Conservation (phyloP, 2,888 invertebrate genomes). For the Cheilosia urbana region DNA sequence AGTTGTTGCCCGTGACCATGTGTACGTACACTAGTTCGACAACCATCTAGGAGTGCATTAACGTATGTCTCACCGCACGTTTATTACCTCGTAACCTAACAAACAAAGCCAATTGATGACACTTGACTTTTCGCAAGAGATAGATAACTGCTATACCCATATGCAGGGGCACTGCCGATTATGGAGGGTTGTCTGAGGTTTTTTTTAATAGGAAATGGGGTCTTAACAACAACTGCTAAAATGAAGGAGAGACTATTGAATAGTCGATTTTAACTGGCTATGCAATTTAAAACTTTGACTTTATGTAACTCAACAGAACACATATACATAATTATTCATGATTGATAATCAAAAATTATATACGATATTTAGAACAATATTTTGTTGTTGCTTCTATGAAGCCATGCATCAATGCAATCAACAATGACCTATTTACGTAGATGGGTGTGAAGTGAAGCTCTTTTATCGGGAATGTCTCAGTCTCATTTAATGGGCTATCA, state of each 20-base stretch:
- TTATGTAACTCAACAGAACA: background rate
- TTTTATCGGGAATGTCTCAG: too few species aligned
- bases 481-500: constrained; percentile 24
- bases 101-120: constrained; percentile 33
- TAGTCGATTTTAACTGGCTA: too few species aligned
- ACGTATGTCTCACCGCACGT: constrained; percentile 43
- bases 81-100: constrained; percentile 25
- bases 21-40: constrained; percentile 10
- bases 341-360: constrained; percentile 45
- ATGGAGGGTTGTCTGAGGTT: too few species aligned
- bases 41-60: constrained; percentile 54
- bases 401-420: too few species aligned
- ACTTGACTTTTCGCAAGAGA: background rate
- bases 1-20: constrained; percentile 7
- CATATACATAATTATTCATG: constrained; percentile 50
- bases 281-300: background rate
- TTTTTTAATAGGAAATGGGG: too few species aligned
- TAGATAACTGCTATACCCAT: too few species aligned
- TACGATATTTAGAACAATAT: constrained; percentile 42
- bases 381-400: background rate
- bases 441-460: too few species aligned
- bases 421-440: too few species aligned
- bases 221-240: too few species aligned
- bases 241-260: too few species aligned
- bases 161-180: too few species aligned